These are phyloP conservation scores for Gerris lacustris DNA, from an alignment of 2,888 invertebrate species.

Conservation along the genomic window DNA sequence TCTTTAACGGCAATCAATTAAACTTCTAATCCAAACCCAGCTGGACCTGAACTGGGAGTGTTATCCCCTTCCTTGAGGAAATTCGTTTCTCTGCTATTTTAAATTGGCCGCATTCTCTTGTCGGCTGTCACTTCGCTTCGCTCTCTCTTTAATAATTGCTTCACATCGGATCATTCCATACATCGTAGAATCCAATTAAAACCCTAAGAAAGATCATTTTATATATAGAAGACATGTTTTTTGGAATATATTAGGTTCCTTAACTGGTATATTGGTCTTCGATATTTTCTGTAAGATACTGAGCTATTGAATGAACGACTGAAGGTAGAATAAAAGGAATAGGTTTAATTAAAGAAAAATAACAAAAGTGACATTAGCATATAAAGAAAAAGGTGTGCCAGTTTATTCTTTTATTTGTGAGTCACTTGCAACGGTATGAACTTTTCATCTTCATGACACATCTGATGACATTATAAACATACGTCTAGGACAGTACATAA, in stretches of 20 bases:
- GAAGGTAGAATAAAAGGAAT: too few relatives aligned
- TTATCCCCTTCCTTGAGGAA: not conserved
- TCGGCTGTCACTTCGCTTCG: constrained; percentile 1
- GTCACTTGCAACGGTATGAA: too few relatives aligned
- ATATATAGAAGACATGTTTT: not conserved
- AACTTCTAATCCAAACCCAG: not conserved
- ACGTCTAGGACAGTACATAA: too few relatives aligned
- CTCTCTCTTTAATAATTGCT: not conserved
- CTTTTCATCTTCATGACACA: too few relatives aligned
- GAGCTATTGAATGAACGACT: too few relatives aligned
- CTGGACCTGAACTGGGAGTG: not conserved
- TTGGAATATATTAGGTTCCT: not conserved
- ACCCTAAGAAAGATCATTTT: not conserved
- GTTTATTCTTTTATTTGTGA: too few relatives aligned
- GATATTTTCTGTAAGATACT: too few relatives aligned
- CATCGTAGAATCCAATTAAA: not conserved
- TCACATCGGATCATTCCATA: not conserved
- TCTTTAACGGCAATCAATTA: constrained; percentile 1
- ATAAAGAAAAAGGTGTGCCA: too few relatives aligned
- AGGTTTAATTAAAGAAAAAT: too few relatives aligned
- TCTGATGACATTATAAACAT: too few relatives aligned
- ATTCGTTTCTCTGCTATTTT: not conserved
- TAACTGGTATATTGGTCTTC: not conserved
- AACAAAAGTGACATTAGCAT: too few relatives aligned
- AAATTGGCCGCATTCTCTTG: constrained; percentile 3